phyloP scores from a whole-genome alignment of 2,113 vertebrate genomes.

The Anolis carolinensis region DNA sequence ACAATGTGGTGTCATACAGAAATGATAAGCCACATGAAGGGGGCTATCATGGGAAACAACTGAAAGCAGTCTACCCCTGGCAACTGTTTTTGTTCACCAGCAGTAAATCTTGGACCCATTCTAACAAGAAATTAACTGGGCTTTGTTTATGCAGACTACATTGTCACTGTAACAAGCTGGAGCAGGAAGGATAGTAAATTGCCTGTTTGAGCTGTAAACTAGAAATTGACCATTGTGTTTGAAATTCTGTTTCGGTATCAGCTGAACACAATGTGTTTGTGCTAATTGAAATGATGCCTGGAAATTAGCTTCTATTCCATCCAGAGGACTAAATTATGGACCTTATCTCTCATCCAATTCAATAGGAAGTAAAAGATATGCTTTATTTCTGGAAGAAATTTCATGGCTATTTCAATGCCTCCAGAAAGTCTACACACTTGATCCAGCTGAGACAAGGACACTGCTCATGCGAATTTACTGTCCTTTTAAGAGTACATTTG shows the following conservation, averaged over 20 bases:
- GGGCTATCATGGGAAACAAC: neutral
- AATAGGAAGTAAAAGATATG: neutral
- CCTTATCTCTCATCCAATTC: neutral
- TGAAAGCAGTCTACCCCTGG: neutral
- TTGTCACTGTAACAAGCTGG: slow-evolving; percentile 5
- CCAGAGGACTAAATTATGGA: slow-evolving; percentile 20
- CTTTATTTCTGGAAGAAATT: neutral
- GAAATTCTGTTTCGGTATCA: slow-evolving; percentile 1
- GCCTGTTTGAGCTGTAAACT: slow-evolving; percentile 21
- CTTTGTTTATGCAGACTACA: neutral
- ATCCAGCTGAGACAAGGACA: neutral
- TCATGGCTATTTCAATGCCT: neutral
- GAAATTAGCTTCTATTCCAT: slow-evolving; percentile 21
- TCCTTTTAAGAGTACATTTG: neutral
- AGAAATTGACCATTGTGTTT: slow-evolving; percentile 20
- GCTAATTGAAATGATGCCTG: slow-evolving; percentile 30
- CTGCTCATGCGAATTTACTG: neutral
- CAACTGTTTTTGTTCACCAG: neutral
- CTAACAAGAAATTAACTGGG: slow-evolving; percentile 10
- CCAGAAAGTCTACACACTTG: neutral
- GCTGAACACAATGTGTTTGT: neutral
- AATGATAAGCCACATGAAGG: neutral
- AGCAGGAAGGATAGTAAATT: slow-evolving; percentile 27
- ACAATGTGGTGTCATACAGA: neutral
- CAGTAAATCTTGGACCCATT: neutral